A percentile compares a stretch with the other conserved stretches of the same genome.
phyloP scores from a whole-genome alignment of 2,113 vertebrate genomes.

The Anhinga rufa region DNA sequence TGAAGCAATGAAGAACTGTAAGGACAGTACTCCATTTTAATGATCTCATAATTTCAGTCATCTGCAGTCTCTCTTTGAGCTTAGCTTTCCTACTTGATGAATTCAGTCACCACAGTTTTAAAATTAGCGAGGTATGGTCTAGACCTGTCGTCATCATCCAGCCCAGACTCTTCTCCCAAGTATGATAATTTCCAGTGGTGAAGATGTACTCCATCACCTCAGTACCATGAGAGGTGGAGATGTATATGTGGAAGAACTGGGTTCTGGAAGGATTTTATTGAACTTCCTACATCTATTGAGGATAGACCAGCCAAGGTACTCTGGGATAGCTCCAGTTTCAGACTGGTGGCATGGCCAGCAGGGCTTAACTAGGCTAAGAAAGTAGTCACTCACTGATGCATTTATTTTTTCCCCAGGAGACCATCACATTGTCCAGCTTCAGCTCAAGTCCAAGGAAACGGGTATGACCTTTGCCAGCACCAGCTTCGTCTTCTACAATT shows the following conservation, averaged over 20 bases:
- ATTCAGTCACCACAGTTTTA: neutral
- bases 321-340: neutral
- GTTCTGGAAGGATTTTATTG: neutral
- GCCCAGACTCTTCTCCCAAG: neutral
- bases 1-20: neutral
- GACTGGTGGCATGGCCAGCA: neutral
- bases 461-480: slow-evolving; percentile 97
- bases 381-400: neutral
- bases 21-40: neutral
- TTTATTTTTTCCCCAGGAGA: slow-evolving; percentile 74
- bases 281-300: neutral
- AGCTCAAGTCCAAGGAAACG: slow-evolving; percentile 96
- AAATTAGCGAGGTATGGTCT: neutral
- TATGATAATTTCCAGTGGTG: neutral
- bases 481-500: slow-evolving; percentile 99
- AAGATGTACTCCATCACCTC: neutral
- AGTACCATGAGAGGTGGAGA: neutral
- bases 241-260: neutral
- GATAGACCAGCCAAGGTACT: neutral
- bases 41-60: neutral
- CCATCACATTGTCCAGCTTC: slow-evolving; percentile 95
- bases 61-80: neutral
- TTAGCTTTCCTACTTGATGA: neutral
- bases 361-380: neutral
- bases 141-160: neutral